Percentiles rank a stretch among this genome's conserved stretches.
These are phyloP conservation scores for Tetraneura akinire DNA, from an alignment of 1,140 invertebrate species.

Conservation along the genomic window DNA sequence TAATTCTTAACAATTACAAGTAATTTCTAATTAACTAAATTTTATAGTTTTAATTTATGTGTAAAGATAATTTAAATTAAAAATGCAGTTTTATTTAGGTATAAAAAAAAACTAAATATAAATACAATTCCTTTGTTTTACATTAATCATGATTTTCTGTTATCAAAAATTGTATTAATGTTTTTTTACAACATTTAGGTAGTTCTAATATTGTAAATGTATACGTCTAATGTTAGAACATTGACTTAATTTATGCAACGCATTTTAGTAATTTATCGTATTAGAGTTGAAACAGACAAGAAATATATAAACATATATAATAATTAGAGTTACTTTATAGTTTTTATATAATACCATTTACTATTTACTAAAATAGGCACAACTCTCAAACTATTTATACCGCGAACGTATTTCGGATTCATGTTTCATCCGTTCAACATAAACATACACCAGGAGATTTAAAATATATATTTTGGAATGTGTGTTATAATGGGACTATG, in stretches of 20 bases:
- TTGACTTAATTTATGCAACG: not conserved
- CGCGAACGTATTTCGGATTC: slow-evolving; percentile 17
- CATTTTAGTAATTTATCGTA: not conserved
- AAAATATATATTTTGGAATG: slow-evolving; percentile 2
- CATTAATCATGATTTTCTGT: too few relatives aligned
- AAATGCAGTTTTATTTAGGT: too few relatives aligned
- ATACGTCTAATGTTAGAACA: too few relatives aligned
- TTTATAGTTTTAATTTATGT: too few relatives aligned
- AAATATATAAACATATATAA: not conserved
- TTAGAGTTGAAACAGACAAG: not conserved
- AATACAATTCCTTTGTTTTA: too few relatives aligned
- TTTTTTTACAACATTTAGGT: too few relatives aligned
- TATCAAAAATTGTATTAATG: too few relatives aligned
- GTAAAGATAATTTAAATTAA: too few relatives aligned
- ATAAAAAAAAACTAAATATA: too few relatives aligned
- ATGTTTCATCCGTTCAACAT: slow-evolving; percentile 30
- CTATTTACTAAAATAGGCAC: slow-evolving; percentile 37
- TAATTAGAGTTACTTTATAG: not conserved
- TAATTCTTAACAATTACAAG: too few relatives aligned
- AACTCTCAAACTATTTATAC: slow-evolving; percentile 43
- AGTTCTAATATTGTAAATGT: too few relatives aligned
- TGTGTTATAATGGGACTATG: slow-evolving; percentile 5
- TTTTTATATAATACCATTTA: not conserved
- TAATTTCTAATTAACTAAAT: too few relatives aligned
- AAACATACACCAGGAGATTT: slow-evolving; percentile 11